phyloP scores from a whole-genome alignment of 1,140 invertebrate genomes.

The Lasaia peninsularis region DNA sequence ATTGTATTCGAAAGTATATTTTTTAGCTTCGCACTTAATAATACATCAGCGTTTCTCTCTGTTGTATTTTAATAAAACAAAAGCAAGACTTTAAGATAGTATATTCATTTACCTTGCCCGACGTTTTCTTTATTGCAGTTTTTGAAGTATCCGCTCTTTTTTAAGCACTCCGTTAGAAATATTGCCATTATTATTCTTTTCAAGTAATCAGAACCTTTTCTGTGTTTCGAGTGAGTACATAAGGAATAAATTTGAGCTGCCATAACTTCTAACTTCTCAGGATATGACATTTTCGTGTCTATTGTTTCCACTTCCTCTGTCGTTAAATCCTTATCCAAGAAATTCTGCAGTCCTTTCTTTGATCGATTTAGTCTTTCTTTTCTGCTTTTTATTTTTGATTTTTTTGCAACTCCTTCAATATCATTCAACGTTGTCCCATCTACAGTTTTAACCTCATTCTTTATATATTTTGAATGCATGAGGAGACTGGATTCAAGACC shows the following conservation, averaged over 20 bases:
- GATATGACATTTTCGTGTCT: slow-evolving; percentile 42
- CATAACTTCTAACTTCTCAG: slow-evolving; percentile 51
- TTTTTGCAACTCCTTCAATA: slow-evolving; percentile 51
- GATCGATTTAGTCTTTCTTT: slow-evolving; percentile 63
- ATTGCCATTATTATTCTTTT: slow-evolving; percentile 87
- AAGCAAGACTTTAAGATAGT: not conserved
- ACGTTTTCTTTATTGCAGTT: slow-evolving; percentile 36
- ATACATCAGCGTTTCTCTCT: too few species aligned
- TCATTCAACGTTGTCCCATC: slow-evolving; percentile 50
- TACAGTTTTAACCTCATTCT: slow-evolving; percentile 48
- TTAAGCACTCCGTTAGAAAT: slow-evolving; percentile 86
- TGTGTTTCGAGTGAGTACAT: slow-evolving; percentile 81
- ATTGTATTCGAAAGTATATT: too few species aligned
- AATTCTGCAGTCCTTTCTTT: slow-evolving; percentile 47
- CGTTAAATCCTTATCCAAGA: slow-evolving; percentile 40
- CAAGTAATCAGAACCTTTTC: slow-evolving; percentile 85
- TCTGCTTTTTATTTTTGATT: slow-evolving; percentile 62
- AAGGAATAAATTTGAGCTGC: slow-evolving; percentile 80
- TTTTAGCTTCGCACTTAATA: too few species aligned
- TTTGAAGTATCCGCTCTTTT: slow-evolving; percentile 80
- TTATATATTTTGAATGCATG: slow-evolving; percentile 69
- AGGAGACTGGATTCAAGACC: slow-evolving; percentile 75
- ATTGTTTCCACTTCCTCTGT: slow-evolving; percentile 33
- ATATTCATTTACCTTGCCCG: slow-evolving; percentile 34
- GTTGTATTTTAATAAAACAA: not conserved